Evolutionary conservation across 2,797 vertebrate genomes (phyloP).

Genomic region (Pangasius sanitwongsei): DNA sequence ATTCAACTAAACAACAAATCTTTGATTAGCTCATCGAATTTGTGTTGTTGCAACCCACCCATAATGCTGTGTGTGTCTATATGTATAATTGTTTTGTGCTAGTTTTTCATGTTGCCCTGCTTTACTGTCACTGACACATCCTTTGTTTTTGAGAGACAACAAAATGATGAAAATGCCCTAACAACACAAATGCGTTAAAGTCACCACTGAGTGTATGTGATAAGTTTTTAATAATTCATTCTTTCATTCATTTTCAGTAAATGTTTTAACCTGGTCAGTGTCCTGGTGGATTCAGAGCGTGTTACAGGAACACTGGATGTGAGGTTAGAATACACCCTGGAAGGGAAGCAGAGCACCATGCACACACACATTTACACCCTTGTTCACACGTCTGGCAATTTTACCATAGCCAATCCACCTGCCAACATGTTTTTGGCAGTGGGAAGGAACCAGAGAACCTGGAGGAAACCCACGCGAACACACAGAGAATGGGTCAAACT

Average conservation of each 20-base stretch:
- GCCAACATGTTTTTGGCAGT: neutral
- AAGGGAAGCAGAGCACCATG: neutral
- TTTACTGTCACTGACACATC: neutral
- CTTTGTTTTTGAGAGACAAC: neutral
- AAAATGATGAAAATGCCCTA: neutral
- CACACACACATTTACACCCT: neutral
- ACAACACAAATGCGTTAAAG: neutral
- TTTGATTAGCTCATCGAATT: neutral
- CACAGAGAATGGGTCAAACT: neutral
- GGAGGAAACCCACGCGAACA: neutral
- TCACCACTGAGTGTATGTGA: neutral
- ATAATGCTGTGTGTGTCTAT: neutral
- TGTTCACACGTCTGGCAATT: neutral
- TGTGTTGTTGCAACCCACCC: neutral
- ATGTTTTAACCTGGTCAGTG: neutral
- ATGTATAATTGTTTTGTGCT: neutral
- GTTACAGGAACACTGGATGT: neutral
- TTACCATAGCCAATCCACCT: neutral
- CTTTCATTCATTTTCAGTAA: neutral
- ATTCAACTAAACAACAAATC: neutral
- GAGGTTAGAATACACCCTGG: neutral
- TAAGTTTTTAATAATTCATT: neutral
- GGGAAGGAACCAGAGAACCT: neutral
- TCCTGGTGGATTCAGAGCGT: neutral
- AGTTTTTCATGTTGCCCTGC: neutral